Evolutionary conservation across 1,140 invertebrate species (phyloP), one percentile per base, ranked within the genome.

Genomic region (Laupala kohalensis): DNA sequence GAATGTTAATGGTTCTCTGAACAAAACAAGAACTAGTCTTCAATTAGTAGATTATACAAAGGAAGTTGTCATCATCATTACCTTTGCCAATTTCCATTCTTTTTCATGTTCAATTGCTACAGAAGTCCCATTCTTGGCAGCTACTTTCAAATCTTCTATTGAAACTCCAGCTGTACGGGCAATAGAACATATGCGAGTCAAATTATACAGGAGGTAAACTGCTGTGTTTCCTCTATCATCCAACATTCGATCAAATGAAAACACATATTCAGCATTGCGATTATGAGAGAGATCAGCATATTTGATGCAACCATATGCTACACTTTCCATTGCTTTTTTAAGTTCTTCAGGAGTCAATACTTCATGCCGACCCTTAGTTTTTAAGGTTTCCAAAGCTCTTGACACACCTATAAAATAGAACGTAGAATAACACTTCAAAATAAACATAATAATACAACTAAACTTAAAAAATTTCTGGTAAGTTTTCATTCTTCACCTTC

Each of bases 161-260:
- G 83, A 80, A 24, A 91, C 78, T 66, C 90, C 89, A 29, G 90
- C 91, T 71, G 86, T 94, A 71, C 95, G 84, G 3, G 92, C 91
- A 76, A 98, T 97, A 0, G 93, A 96, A 73, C 89, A 86, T 75
- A 99, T 99, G 69, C 98, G 86, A 4, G 96, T 98, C 71, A 95
- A 89, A 15, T 95, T 94, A 81, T 99, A 99, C 5, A 99, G 81
- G 4, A 99, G 82, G 80, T 99, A 99, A 0, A 98, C 96, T 2
- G 98, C 98, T 5, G 98, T 99, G 78, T 99, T 99, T 2, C 98
- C 98, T 80, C 93, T 92, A 79, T 99, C 97, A 77, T 99, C 96
- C 30, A 99, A 84, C 98, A 99, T 99, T 86, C 92, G 96, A 78
- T 99, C 96, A 83, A 99, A 99, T 0, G 97, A 99, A 82, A 99